These are phyloP conservation scores for Spatula versicolor DNA, from an alignment of 2,797 vertebrate genomes.

Conservation along the genomic window DNA sequence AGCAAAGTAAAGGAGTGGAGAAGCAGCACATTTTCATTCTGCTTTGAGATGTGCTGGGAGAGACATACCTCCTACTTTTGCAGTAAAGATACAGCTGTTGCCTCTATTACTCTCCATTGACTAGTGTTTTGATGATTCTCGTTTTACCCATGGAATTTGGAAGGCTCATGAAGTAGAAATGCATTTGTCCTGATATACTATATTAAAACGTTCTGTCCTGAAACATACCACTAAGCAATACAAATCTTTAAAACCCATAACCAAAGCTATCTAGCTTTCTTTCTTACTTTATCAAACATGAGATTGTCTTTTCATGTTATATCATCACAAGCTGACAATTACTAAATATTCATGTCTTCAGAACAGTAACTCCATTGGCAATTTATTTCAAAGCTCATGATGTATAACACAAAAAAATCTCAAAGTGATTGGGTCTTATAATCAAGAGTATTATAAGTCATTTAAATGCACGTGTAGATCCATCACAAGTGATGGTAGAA, in stretches of 20 bases:
- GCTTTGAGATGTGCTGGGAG: background rate
- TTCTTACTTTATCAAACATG: background rate
- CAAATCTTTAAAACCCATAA: background rate
- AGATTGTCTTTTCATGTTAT: background rate
- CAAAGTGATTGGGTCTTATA: background rate
- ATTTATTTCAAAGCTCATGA: background rate
- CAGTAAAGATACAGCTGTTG: background rate
- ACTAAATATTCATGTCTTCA: background rate
- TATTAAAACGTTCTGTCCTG: background rate
- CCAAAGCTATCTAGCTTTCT: background rate
- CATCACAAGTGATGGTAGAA: background rate
- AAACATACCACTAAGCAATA: background rate
- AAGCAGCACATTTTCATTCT: background rate
- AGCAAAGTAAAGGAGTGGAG: background rate
- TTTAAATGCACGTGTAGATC: background rate
- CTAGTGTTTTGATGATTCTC: rapidly evolving
- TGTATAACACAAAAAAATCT: background rate
- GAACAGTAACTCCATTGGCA: background rate
- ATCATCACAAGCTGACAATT: background rate
- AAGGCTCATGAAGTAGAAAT: background rate
- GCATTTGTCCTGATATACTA: background rate
- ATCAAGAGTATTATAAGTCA: background rate
- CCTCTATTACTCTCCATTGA: background rate
- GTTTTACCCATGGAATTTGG: background rate
- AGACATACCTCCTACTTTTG: rapidly evolving